These are phyloP conservation scores for Tychaedon coryphoeus DNA, from an alignment of 2,113 vertebrate genomes.

Conservation along the genomic window DNA sequence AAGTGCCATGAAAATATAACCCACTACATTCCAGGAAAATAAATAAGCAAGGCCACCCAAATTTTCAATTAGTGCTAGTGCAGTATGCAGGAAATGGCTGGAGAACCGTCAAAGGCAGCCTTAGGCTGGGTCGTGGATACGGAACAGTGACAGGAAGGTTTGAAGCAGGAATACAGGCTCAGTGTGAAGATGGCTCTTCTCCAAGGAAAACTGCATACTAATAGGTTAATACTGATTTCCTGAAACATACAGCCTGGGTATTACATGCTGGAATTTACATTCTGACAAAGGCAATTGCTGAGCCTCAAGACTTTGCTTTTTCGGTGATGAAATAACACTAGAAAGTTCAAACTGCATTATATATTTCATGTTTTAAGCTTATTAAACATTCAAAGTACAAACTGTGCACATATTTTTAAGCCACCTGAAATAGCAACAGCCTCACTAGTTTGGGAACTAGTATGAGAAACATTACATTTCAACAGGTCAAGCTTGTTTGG, in stretches of 20 bases:
- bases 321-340: slow-evolving; percentile 66
- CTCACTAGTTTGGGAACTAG: neutral
- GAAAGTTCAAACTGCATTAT: slow-evolving; percentile 68
- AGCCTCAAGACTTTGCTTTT: slow-evolving; percentile 63
- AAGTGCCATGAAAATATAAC: slow-evolving; percentile 97
- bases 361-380: slow-evolving; percentile 68
- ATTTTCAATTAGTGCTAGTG: slow-evolving; percentile 97
- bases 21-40: slow-evolving; percentile 95
- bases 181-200: slow-evolving; percentile 78
- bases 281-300: slow-evolving; percentile 62
- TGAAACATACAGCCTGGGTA: slow-evolving; percentile 71
- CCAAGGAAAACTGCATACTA: slow-evolving; percentile 78
- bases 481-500: neutral
- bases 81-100: slow-evolving; percentile 92
- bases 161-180: slow-evolving; percentile 67
- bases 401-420: slow-evolving; percentile 59
- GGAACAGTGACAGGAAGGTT: slow-evolving; percentile 80
- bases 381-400: slow-evolving; percentile 67
- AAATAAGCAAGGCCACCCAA: slow-evolving; percentile 99
- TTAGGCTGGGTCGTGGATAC: slow-evolving; percentile 75
- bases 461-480: slow-evolving; percentile 31
- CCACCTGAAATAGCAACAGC: slow-evolving; percentile 72
- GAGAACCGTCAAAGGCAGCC: slow-evolving; percentile 80
- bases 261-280: slow-evolving; percentile 72
- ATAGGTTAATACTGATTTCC: slow-evolving; percentile 74